Conservation (phyloP, 2,113 vertebrate genomes). For the Callithrix jacchus region DNA sequence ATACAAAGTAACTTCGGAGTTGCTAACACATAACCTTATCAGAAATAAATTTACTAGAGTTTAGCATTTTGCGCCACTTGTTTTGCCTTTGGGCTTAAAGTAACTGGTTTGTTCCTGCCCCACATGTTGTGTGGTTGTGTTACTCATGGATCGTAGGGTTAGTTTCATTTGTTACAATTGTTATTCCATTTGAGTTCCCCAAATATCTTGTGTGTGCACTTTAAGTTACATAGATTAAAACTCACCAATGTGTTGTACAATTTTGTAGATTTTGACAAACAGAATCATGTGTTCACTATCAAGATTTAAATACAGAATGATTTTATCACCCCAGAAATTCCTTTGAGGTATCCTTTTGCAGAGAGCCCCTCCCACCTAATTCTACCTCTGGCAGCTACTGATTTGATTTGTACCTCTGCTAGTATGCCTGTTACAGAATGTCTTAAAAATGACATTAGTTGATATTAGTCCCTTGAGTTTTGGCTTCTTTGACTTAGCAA, state of each 20-base stretch:
- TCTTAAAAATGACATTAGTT: background rate
- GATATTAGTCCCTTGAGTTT: too few relatives aligned
- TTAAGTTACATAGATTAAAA: background rate
- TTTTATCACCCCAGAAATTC: background rate
- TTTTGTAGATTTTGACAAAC: background rate
- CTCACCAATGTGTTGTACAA: background rate
- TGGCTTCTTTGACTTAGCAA: background rate
- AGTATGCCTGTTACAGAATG: background rate
- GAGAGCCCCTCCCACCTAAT: background rate
- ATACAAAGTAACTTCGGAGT: background rate
- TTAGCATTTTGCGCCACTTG: background rate
- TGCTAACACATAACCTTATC: background rate
- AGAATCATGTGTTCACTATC: background rate
- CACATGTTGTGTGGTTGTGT: background rate
- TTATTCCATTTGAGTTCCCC: background rate
- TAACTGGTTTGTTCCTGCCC: too few relatives aligned
- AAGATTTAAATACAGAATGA: background rate
- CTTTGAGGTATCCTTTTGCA: background rate
- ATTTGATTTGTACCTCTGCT: background rate
- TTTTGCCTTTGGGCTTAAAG: background rate
- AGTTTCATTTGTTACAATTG: background rate
- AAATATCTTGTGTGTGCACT: background rate
- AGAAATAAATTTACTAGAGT: background rate
- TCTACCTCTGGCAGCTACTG: background rate
- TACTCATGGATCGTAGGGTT: background rate